Conservation (phyloP, 2,888 invertebrate species). For the Tillus elongatus region DNA sequence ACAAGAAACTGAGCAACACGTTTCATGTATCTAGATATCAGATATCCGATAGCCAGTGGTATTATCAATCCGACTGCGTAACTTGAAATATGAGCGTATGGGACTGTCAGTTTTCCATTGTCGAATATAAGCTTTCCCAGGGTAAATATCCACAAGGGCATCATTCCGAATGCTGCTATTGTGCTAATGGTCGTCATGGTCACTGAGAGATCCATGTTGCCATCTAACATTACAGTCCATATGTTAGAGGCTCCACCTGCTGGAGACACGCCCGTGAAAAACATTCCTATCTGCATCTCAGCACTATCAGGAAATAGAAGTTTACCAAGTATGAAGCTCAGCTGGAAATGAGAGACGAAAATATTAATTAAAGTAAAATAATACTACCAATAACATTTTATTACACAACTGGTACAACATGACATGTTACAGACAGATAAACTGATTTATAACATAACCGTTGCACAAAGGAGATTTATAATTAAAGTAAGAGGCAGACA, state of each 20-base stretch:
- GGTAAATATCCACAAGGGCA: constrained; percentile 87
- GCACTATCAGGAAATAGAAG: constrained; percentile 59
- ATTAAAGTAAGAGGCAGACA: no score
- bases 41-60: constrained; percentile 62
- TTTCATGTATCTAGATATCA: constrained; percentile 60
- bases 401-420: no score
- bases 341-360: constrained; percentile 47
- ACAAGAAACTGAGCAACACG: constrained; percentile 61
- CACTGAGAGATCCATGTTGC: constrained; percentile 86
- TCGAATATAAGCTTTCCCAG: constrained; percentile 68
- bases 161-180: constrained; percentile 77
- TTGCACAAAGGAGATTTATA: no score
- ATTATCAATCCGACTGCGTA: constrained; percentile 69
- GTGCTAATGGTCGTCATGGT: constrained; percentile 87
- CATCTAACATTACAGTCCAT: constrained; percentile 86
- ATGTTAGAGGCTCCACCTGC: constrained; percentile 96
- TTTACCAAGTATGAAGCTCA: constrained; percentile 63
- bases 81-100: constrained; percentile 65
- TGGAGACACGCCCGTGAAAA: constrained; percentile 83
- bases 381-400: no score
- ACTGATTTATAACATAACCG: no score
- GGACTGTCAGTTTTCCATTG: constrained; percentile 62
- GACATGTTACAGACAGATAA: no score
- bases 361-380: no score
- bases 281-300: constrained; percentile 73